Evolutionary conservation across 2,888 invertebrate species (phyloP), one percentile per base, ranked within the genome.

Genomic region (Hypena proboscidalis): DNA sequence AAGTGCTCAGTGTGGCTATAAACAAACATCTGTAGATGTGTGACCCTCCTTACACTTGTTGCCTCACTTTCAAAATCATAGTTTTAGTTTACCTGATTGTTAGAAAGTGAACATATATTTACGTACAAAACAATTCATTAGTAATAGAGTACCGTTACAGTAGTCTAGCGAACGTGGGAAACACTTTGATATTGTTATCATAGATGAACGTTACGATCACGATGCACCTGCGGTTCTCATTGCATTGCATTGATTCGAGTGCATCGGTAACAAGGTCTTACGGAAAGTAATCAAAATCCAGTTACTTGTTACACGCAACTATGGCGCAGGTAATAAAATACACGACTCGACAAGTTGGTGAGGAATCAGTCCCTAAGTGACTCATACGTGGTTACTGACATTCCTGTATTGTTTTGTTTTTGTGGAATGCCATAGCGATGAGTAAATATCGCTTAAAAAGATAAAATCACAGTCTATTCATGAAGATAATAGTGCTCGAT

Each of bases 351-450:
- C 75, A 77, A 75, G 64, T 70, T 57, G 34, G 48, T 51, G 65
- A 74, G 57, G 72, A 85, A 70, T 77, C 79, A 69, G 65, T 63
- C 80, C 75, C 63, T 83, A 88, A 88, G 87, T 90, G 90, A 90
- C 70, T 90, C 90, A 90, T 87, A 71, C 70, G 67, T 77, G 74
- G 74, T 77, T 71, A 78, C 71, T 76, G 74, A 74, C 72, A 75
- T 77, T 71, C 71, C 70, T 73, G 72, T 78, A 80, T 82, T 88
- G 86, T 87, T 88, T 88, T 86, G 83, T 85, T 88, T 85, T 80
- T 77, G 70, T 69, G 68, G 67, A 81, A 85, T 87, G 72, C 77
- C 79, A 58, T 63, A 70, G 37, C 67, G 81, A 81, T 90, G 88
- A 88, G 72, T 83, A 80, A 83, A 77, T 63, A 66, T 63, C 60